Evolutionary conservation across 2,797 vertebrate genomes (phyloP).

Genomic region (Chrosomus eos): DNA sequence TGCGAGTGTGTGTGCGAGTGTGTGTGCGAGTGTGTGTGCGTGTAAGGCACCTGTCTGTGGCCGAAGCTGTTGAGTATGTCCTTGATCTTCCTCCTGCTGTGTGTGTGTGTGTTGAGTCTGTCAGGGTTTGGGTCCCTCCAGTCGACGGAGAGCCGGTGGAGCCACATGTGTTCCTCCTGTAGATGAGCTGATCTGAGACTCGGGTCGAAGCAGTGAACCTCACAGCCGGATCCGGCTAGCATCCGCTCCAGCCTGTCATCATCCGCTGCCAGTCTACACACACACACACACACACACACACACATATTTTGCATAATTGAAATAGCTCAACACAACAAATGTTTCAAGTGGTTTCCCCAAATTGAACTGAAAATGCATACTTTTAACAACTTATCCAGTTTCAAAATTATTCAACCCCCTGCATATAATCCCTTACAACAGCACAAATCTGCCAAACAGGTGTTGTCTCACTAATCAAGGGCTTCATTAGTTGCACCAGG

Average conservation of each 20-base stretch:
- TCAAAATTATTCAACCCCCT: too few relatives aligned
- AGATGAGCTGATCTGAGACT: conserved; percentile 84
- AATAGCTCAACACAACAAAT: too few relatives aligned
- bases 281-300: too few relatives aligned
- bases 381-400: too few relatives aligned
- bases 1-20: not conserved
- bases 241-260: conserved; percentile 83
- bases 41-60: conserved; percentile 84
- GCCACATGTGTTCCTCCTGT: conserved; percentile 85
- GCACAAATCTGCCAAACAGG: too few relatives aligned
- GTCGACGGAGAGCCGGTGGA: conserved; percentile 89
- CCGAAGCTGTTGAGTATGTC: conserved; percentile 91
- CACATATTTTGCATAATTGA: too few relatives aligned
- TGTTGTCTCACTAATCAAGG: too few relatives aligned
- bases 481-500: too few relatives aligned
- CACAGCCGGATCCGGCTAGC: conserved; percentile 84
- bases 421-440: too few relatives aligned
- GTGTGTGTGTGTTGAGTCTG: conserved; percentile 65
- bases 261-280: conserved; percentile 76
- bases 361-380: too few relatives aligned
- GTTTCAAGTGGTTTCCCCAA: too few relatives aligned
- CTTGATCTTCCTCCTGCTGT: conserved; percentile 87
- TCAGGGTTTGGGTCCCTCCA: conserved; percentile 94
- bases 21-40: conserved; percentile 37
- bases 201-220: conserved; percentile 94